Percentiles rank a stretch among this genome's conserved stretches.
Evolutionary conservation across 2,888 invertebrate genomes (phyloP).

Genomic region (Drosophila quinaria): DNA sequence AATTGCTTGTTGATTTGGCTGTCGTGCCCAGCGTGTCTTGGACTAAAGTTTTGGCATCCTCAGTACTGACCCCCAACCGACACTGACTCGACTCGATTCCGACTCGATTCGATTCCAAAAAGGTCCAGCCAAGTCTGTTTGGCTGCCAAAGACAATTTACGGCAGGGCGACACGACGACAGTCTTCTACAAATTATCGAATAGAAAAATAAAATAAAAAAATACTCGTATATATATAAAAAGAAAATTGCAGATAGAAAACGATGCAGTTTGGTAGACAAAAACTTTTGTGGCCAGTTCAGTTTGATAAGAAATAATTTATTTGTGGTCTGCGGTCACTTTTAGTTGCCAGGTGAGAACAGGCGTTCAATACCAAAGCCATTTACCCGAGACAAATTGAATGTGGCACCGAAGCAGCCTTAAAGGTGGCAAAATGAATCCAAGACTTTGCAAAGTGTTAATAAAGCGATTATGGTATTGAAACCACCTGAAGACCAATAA

Average conservation of each 20-base stretch:
- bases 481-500: neutral
- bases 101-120: constrained; percentile 20
- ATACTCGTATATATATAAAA: neutral
- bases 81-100: constrained; percentile 14
- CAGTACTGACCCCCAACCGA: constrained; percentile 40
- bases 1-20: constrained; percentile 78
- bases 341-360: constrained; percentile 47
- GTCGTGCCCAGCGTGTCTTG: constrained; percentile 45
- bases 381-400: constrained; percentile 45
- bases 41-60: constrained; percentile 63
- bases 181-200: constrained; percentile 76
- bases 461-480: constrained; percentile 28
- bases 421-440: constrained; percentile 28
- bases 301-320: constrained; percentile 79
- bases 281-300: constrained; percentile 71
- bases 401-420: constrained; percentile 18
- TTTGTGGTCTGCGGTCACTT: constrained; percentile 64
- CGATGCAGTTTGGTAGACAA: constrained; percentile 57
- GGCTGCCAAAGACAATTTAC: constrained; percentile 81
- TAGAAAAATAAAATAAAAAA: constrained; percentile 45
- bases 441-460: constrained; percentile 6
- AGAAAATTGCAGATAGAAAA: constrained; percentile 68
- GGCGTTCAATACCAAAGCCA: constrained; percentile 22
- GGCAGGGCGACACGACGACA: constrained; percentile 55
- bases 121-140: constrained; percentile 46